Conservation (phyloP, 2,888 invertebrate genomes). For the Protodeltote pygarga region DNA sequence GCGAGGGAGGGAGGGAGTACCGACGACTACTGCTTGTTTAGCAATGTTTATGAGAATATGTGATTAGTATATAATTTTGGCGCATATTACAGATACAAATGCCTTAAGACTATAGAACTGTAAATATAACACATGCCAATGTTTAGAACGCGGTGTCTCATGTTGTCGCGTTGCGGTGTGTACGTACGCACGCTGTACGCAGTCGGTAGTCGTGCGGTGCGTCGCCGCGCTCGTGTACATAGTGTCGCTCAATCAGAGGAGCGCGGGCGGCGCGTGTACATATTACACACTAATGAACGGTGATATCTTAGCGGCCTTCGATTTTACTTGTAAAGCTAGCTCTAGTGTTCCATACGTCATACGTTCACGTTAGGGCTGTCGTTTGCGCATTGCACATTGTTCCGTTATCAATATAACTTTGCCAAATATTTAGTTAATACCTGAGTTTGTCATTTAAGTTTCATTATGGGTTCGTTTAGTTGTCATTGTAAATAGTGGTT, state of each 20-base stretch:
- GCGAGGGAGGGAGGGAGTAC: conserved; percentile 21
- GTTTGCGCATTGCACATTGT: conserved; percentile 64
- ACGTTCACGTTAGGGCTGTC: conserved; percentile 61
- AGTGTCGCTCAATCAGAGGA: conserved; percentile 61
- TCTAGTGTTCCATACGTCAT: conserved; percentile 73
- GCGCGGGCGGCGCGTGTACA: conserved; percentile 70
- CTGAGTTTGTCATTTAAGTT: conserved; percentile 66
- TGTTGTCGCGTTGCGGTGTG: neutral
- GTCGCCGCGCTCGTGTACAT: conserved; percentile 65
- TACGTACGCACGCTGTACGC: conserved; percentile 1
- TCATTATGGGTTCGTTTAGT: conserved; percentile 66
- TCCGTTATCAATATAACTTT: conserved; percentile 64
- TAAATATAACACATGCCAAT: conserved; percentile 44
- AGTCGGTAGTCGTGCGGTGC: conserved; percentile 16
- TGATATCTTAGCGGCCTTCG: conserved; percentile 87
- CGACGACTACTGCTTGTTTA: conserved; percentile 21
- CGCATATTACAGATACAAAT: conserved; percentile 39
- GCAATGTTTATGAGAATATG: conserved; percentile 8
- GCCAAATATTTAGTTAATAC: conserved; percentile 81
- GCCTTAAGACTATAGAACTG: conserved; percentile 39
- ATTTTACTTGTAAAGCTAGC: conserved; percentile 86
- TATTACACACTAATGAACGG: conserved; percentile 83
- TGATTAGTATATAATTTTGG: conserved; percentile 14
- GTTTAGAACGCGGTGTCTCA: conserved; percentile 41
- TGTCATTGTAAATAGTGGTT: conserved; percentile 75